Evolutionary conservation across 2,888 invertebrate species (phyloP).

Genomic region (Spisula solida): DNA sequence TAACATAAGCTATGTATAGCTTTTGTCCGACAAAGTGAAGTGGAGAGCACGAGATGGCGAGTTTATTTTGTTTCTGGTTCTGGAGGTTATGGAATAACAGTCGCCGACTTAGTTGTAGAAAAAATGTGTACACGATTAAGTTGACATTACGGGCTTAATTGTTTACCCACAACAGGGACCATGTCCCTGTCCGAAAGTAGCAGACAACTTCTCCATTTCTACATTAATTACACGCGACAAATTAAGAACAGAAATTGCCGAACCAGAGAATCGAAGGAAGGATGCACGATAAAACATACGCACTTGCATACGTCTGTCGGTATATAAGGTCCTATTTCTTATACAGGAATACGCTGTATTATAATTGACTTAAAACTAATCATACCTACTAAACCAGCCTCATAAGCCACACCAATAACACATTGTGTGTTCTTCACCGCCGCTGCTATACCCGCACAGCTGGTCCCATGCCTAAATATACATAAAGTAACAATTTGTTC

Average conservation of each 20-base stretch:
- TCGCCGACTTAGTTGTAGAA: too few relatives aligned
- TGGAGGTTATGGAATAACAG: too few relatives aligned
- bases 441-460: conserved; percentile 60
- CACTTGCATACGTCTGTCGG: neutral
- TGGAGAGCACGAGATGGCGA: too few relatives aligned
- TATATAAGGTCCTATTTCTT: neutral
- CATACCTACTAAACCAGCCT: conserved; percentile 43
- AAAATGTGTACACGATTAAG: too few relatives aligned
- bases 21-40: too few relatives aligned
- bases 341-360: neutral
- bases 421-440: conserved; percentile 53
- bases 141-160: too few relatives aligned
- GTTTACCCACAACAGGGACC: too few relatives aligned
- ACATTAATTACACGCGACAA: too few relatives aligned
- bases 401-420: conserved; percentile 55
- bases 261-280: neutral
- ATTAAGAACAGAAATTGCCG: neutral
- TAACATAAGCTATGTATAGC: too few relatives aligned
- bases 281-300: neutral
- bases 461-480: conserved; percentile 55
- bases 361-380: neutral
- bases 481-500: neutral
- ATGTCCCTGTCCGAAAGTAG: too few relatives aligned
- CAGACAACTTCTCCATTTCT: too few relatives aligned
- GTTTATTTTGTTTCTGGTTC: too few relatives aligned